Percentiles rank a stretch among this genome's conserved stretches.
These are phyloP conservation scores for Chaenodraco wilsoni DNA, from an alignment of 2,797 vertebrate species.

Conservation along the genomic window DNA sequence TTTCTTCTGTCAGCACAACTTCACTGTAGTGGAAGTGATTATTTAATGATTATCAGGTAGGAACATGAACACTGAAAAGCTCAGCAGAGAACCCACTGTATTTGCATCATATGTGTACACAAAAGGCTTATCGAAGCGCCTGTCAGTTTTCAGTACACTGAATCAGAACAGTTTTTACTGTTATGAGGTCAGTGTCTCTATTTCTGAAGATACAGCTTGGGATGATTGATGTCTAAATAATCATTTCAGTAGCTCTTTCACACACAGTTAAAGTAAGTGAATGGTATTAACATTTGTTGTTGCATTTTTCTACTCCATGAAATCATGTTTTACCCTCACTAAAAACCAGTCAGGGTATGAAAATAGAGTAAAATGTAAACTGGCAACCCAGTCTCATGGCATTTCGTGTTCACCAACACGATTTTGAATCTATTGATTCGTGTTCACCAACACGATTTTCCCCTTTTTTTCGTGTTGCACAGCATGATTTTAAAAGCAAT, in stretches of 20 bases:
- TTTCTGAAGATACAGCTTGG: constrained; percentile 1
- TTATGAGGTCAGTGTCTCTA: background rate
- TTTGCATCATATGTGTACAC: constrained; percentile 3
- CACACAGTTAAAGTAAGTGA: background rate
- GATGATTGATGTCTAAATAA: background rate
- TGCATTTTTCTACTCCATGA: no score
- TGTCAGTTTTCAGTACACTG: background rate
- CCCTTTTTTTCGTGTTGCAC: no score
- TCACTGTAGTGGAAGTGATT: constrained; percentile 42
- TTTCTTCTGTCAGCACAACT: constrained; percentile 50
- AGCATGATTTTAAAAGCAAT: no score
- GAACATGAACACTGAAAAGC: constrained; percentile 23
- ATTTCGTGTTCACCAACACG: no score
- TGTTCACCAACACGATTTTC: no score
- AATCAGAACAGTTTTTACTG: background rate
- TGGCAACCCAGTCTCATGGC: no score
- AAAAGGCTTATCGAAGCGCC: constrained; percentile 19
- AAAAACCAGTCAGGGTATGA: no score
- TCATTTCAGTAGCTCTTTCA: background rate
- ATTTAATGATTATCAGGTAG: constrained; percentile 56
- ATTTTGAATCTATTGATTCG: no score
- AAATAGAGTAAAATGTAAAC: no score
- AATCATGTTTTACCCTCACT: background rate
- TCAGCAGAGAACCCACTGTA: constrained; percentile 20
- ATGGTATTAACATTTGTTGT: background rate